Evolutionary conservation across 2,113 vertebrate genomes (phyloP).

Genomic region (Centropus bengalensis): DNA sequence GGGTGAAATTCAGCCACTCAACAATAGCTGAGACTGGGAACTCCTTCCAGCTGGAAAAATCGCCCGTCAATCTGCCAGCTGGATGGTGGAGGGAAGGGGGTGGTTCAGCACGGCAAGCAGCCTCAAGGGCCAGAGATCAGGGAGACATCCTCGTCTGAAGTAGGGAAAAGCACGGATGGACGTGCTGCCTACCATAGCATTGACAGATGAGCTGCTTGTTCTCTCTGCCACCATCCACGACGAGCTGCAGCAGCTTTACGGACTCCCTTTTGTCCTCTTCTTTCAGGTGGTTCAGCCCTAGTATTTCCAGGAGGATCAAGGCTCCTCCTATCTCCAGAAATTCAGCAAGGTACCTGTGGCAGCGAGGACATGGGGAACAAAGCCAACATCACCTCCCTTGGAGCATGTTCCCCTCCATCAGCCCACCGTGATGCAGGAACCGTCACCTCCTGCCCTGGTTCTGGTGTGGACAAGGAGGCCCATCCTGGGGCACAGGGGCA

Average conservation of each 20-base stretch:
- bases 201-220: conserved; percentile 90
- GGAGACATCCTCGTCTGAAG: not conserved
- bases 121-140: not conserved
- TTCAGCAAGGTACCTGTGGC: conserved; percentile 82
- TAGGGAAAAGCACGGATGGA: not conserved
- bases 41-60: not conserved
- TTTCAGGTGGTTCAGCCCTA: conserved; percentile 73
- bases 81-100: not conserved
- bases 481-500: not conserved
- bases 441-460: not conserved
- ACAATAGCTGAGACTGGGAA: not conserved
- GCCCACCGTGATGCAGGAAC: not conserved
- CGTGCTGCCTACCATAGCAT: conserved; percentile 73
- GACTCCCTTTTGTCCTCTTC: conserved; percentile 81
- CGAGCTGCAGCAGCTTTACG: conserved; percentile 78
- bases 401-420: not conserved
- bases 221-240: conserved; percentile 79
- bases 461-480: not conserved
- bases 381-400: not conserved
- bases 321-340: conserved; percentile 85
- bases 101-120: not conserved
- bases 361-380: conserved; percentile 41
- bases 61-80: too few species aligned
- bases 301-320: conserved; percentile 84
- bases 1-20: not conserved